Base-by-base conservation (phyloP, 2,797 vertebrate species). In the Orientallactaga sibirica region DNA sequence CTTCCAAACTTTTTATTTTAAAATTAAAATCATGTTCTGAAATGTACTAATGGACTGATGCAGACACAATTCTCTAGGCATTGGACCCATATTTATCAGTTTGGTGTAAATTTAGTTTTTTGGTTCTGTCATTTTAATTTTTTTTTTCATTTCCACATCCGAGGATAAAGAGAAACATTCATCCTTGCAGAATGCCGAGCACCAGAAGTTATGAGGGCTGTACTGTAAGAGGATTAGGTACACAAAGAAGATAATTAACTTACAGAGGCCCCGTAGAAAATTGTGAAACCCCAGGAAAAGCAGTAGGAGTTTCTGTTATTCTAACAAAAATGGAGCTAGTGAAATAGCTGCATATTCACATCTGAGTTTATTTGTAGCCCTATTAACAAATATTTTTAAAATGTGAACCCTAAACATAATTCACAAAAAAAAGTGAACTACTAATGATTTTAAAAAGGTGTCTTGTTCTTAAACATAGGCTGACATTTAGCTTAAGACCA, bases 161-260 rank as follows among this genome's bases (percentile, higher is more conserved):
- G 79, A 83, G 86, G 43, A 93, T 78, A 88, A 92, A 94, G 55
- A 62, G 70, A 73, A 89, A 93, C 94, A 96, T 92, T 81, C 89
- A 81, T 55, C 66, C 58, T 62, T 78, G 24, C 2, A 88, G 94
- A 83, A 71, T 62, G 67, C 78, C 41, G 1, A 43, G 77, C 29
- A 5, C 0, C 87, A 84, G 75, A 90, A 94, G 82, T 22, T 67
- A 73, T 20, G 71, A 86, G 68, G 70, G 29, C 80, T 92, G 94
- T 41, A 9, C 88, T 61, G 20, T 80, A 93, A 94, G 93, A 95
- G 95, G 96, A 95, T 94, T 94, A 95, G 58, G n/a, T 73, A 77
- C 79, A 90, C 90, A 94, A 96, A 96, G 96, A 90, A 90, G 90
- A 92, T 93, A 90, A 95, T 93, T 86, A 88, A 93, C 92, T 94